Conservation (phyloP, 2,888 invertebrate genomes). For the Iselma pallidipennis region DNA sequence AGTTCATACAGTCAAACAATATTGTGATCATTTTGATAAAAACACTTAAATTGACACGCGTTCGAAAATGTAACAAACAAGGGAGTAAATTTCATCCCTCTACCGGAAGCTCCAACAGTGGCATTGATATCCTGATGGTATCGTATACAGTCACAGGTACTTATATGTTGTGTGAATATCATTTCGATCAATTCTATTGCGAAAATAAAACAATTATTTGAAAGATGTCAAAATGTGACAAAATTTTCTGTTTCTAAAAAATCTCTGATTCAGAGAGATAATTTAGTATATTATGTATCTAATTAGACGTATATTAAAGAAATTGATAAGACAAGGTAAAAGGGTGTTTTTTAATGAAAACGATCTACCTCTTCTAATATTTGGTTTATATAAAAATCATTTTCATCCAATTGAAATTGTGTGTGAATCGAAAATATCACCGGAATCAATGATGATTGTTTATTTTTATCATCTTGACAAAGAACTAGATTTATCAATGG, state of each 20-base stretch:
- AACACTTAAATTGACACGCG: slow-evolving; percentile 44
- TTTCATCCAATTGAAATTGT: slow-evolving; percentile 11
- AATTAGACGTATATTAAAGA: neutral
- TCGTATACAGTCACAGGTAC: slow-evolving; percentile 19
- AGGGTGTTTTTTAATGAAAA: neutral
- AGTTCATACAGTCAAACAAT: slow-evolving; percentile 6
- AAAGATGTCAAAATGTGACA: neutral
- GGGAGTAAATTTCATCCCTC: slow-evolving; percentile 15
- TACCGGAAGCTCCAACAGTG: slow-evolving; percentile 30
- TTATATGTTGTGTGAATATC: slow-evolving; percentile 17
- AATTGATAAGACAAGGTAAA: neutral
- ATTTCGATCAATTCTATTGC: neutral
- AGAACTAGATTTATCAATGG: slow-evolving; percentile 13
- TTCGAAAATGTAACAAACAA: slow-evolving; percentile 1
- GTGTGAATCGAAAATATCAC: slow-evolving; percentile 1
- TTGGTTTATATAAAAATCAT: slow-evolving; percentile 9
- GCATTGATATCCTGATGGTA: slow-evolving; percentile 29
- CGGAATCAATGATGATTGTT: slow-evolving; percentile 1
- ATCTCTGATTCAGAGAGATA: neutral
- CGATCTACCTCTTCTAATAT: neutral
- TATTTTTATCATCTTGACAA: slow-evolving; percentile 22
- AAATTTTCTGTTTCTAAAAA: neutral
- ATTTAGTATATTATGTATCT: neutral
- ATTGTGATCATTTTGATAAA: slow-evolving; percentile 39
- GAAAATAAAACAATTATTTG: neutral